Base-by-base conservation (phyloP, 2,113 vertebrate species). In the Philantomba maxwellii region DNA sequence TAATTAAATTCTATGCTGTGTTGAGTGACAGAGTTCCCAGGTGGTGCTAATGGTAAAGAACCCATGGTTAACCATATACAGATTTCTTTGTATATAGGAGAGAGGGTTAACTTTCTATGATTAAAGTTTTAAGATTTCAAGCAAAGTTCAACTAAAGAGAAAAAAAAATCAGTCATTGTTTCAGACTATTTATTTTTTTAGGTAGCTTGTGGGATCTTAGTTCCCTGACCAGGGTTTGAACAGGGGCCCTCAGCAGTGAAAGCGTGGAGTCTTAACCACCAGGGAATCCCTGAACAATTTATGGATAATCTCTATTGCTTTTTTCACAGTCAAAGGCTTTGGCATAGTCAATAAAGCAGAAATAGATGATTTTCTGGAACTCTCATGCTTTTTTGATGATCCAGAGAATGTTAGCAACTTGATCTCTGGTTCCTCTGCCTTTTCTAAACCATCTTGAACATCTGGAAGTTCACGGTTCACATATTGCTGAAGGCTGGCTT, bases 201-300 rank as follows among this genome's bases (percentile, higher is more conserved):
- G 45, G 77, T 9, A 11, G 45, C 45, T 80, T 80, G 15, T 49
- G 77, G 45, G 45, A 33, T 33, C 45, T 80, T 49, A 80, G 45
- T 49, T 80, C 45, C 45, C 15, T 30, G 45, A 21, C 16, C 77
- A 80, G 45, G 77, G 9, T 33, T 49, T 0, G 1, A 80, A 49
- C 5, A 2, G 1, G 0, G 45, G 45, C 28, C 45, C 77, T 80
- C 28, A 11, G 28, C 45, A 80, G 28, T 33, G 77, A 80, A 19
- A 49, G 16, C 0, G 0, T 3, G 2, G 45, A 80, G 45, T 49
- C 77, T 12, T 49, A 80, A 49, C 16, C 15, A 17, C 28, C 28
- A 78, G 75, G 45, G 28, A 49, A 80, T 78, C 45, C 28, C 75
- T 49, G 28, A 30, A 78, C 75, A 33, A 49, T 49, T 19, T 49